phyloP scores from a whole-genome alignment of 2,113 vertebrate genomes.

The Platichthys stellatus region DNA sequence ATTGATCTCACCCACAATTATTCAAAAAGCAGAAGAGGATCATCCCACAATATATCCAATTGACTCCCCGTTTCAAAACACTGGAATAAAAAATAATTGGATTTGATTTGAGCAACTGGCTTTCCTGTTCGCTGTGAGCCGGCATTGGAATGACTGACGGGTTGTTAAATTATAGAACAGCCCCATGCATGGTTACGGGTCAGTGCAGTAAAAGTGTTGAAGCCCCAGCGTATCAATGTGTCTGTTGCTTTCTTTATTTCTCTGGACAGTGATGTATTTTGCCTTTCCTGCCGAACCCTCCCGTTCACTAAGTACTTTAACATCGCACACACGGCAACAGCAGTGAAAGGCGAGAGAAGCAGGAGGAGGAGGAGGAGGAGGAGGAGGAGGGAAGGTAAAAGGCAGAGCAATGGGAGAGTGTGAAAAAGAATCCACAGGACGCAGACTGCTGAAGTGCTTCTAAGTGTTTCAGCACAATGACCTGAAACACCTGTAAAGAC shows the following conservation, averaged over 20 bases:
- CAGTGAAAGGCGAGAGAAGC: slow-evolving; percentile 28
- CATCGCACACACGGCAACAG: slow-evolving; percentile 48
- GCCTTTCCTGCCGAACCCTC: slow-evolving; percentile 42
- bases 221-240: slow-evolving; percentile 29
- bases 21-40: neutral
- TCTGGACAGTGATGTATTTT: slow-evolving; percentile 54
- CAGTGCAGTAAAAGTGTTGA: slow-evolving; percentile 47
- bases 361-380: neutral
- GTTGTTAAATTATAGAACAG: slow-evolving; percentile 61
- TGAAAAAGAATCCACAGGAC: neutral
- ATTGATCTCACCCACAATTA: too few relatives aligned
- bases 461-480: neutral
- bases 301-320: slow-evolving; percentile 62
- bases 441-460: neutral
- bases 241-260: slow-evolving; percentile 45
- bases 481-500: neutral
- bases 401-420: slow-evolving; percentile 1
- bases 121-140: slow-evolving; percentile 15
- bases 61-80: neutral
- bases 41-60: neutral
- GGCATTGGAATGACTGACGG: slow-evolving; percentile 68
- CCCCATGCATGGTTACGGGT: slow-evolving; percentile 57
- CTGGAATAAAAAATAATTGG: too few relatives aligned
- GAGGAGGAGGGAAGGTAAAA: neutral
- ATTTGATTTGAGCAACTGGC: neutral